These are phyloP conservation scores for Procapra przewalskii DNA, from an alignment of 2,113 vertebrate species.

Conservation along the genomic window DNA sequence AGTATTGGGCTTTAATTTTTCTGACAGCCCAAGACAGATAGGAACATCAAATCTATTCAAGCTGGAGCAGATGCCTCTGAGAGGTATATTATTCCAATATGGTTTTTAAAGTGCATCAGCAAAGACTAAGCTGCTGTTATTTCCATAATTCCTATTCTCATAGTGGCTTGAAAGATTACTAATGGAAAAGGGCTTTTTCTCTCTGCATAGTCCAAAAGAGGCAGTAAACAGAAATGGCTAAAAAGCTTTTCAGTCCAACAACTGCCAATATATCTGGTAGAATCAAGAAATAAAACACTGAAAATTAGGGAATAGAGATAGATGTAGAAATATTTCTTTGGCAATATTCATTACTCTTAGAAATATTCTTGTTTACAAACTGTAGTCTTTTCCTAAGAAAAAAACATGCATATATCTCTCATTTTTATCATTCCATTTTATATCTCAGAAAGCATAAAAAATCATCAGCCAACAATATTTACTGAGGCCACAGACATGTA, in stretches of 20 bases:
- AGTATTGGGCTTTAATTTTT: conserved; percentile 41
- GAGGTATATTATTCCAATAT: conserved; percentile 14
- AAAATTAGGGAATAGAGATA: conserved; percentile 11
- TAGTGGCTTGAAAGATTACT: background rate
- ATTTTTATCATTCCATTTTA: conserved; percentile 25
- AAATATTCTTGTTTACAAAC: background rate
- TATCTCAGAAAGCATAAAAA: background rate
- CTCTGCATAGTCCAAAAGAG: background rate
- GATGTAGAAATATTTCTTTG: background rate
- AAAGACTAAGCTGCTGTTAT: background rate
- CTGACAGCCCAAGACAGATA: conserved; percentile 24
- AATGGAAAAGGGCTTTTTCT: conserved; percentile 1
- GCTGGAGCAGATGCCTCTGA: background rate
- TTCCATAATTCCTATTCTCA: conserved; percentile 20
- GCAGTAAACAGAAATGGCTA: conserved; percentile 19
- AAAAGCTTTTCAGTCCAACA: conserved; percentile 19
- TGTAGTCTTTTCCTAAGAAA: background rate
- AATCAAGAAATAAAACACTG: background rate
- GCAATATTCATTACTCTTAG: background rate
- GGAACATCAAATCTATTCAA: background rate
- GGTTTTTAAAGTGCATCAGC: background rate
- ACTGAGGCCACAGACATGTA: background rate
- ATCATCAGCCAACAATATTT: background rate
- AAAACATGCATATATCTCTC: background rate
- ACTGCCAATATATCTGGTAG: conserved; percentile 21